Evolutionary conservation across 1,140 invertebrate genomes (phyloP), one percentile per base, ranked within the genome.

Genomic region (Sogatella furcifera): DNA sequence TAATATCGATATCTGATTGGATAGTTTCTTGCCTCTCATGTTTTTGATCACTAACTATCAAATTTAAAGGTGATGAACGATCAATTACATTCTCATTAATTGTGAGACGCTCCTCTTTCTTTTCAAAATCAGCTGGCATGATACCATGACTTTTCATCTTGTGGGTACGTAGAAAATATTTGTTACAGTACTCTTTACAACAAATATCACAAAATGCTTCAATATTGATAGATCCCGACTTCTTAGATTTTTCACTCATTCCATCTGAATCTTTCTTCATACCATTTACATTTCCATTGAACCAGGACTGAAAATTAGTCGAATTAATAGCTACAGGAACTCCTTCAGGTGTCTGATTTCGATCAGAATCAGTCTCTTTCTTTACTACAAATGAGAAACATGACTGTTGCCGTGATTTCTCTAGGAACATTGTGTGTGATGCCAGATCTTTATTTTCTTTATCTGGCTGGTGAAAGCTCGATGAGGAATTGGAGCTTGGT

Each of bases 181-280:
- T 94, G 71, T 96, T 97, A 73, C 89, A 91, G 72, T 95, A 92
- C 75, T 96, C 93, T 71, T 96, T 96, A 70, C 89, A 90, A 71
- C 94, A 97, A 52, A 95, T 83, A 69, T 95, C 92, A 74, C 93
- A 97, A 71, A 94, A 96, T 13, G 90, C 59, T 52, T 59, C 63
- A 28, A 41, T 58, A 41, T 57, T 62, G 8, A 59, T 28, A 38
- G 34, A 22, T 43, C 41, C 28, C 14, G 17, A 11, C 52, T 66
- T 66, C 46, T 64, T 66, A 8, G 52, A 34, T 57, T 57, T 57
- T 13, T 64, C 63, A 22, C 57, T 57, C 14, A 38, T 38, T 38
- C 34, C 59, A 64, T 34, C 46, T 61, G 11, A 60, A 61, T 41
- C 34, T 49, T 10, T 64, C 63, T 55, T 57, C 34, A 38, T 38